Evolutionary conservation across 2,113 vertebrate species (phyloP), one percentile per base, ranked within the genome.

Genomic region (Helogale parvula): DNA sequence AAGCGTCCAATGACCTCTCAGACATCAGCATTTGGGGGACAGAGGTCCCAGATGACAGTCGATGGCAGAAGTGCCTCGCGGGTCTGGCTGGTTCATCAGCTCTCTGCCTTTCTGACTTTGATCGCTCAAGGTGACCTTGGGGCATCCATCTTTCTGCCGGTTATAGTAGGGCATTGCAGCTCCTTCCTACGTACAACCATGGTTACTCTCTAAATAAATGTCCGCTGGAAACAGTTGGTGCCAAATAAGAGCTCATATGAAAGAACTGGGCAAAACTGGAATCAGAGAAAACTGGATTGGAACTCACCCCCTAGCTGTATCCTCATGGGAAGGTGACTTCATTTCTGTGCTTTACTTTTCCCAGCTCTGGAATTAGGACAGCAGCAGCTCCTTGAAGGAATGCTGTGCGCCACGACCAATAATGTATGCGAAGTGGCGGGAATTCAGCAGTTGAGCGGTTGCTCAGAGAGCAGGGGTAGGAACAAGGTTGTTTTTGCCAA

Each of bases 111-210:
- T 68, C 60, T 3, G 27, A 17, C 57, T 63, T 35, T 3, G 54
- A 5, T 89, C 68, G 16, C 41, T 47, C 9, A 19, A 65, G 31
- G 57, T 41, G 2, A 25, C 52, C 91, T 7, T 45, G 10, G 4
- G 4, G 79, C 31, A 35, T 2, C 10, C 21, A 33, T n/a, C 52
- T 14, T 69, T 84, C 35, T 77, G 33, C 5, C 17, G 21, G 1
- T 4, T 14, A 35, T 65, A 16, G 33, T 0, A 2, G 35, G 65
- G 6, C 45, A 35, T 60, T 13, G 11, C 4, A 21, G 2, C 12
- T 1, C 29, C 52, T 31, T 57, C 14, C 57, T 57, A n/a, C n/a
- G n/a, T 10, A 5, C 17, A 21, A 31, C 13, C 10, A 5, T 0
- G 0, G 23, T 23, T 47, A 23, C 3, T 66, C 19, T 12, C 50